These are phyloP conservation scores for Alosa sapidissima DNA, from an alignment of 2,797 vertebrate genomes.

Conservation along the genomic window DNA sequence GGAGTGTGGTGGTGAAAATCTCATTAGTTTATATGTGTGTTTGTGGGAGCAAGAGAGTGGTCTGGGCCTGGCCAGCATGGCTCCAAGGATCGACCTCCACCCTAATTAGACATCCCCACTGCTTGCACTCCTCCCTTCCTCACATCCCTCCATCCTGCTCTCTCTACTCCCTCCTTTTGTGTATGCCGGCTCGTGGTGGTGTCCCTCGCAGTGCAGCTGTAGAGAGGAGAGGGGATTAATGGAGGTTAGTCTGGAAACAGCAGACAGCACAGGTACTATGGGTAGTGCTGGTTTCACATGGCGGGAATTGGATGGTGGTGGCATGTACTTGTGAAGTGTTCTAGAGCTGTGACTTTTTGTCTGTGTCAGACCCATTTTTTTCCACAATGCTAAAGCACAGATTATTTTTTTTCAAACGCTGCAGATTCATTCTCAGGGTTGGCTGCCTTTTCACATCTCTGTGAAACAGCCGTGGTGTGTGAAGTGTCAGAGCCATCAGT, in stretches of 20 bases:
- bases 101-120: conserved; percentile 37
- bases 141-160: background rate
- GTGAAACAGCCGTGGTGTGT: background rate
- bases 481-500: conserved; percentile 8
- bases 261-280: background rate
- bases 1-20: conserved; percentile 28
- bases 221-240: background rate
- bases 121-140: background rate
- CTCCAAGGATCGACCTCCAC: conserved; percentile 27
- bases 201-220: background rate
- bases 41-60: background rate
- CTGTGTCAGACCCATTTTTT: background rate
- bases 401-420: conserved; percentile 10
- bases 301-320: background rate
- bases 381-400: background rate
- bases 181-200: background rate
- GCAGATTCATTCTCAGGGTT: background rate
- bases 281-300: background rate
- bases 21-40: conserved; percentile 22
- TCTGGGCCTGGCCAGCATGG: background rate
- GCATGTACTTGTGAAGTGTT: background rate
- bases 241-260: background rate
- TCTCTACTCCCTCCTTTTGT: background rate
- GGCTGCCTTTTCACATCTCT: conserved; percentile 1
- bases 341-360: background rate